phyloP scores from a whole-genome alignment of 2,888 invertebrate genomes.

The Ichneumoninae sp. region DNA sequence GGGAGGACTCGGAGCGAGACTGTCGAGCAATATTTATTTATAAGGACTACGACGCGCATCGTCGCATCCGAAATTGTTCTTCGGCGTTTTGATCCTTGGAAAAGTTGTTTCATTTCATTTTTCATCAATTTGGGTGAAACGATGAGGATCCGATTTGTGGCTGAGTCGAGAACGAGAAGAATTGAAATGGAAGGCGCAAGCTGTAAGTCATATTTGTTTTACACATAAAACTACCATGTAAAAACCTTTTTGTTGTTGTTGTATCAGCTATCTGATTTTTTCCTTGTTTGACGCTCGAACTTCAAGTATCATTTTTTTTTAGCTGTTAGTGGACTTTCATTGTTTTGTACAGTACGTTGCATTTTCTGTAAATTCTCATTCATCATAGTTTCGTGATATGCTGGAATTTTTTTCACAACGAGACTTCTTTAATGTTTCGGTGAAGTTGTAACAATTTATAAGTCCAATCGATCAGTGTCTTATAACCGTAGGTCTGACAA shows the following conservation, averaged over 20 bases:
- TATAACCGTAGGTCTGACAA: slow-evolving; percentile 31
- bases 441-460: neutral
- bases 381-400: neutral
- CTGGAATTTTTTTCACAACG: neutral
- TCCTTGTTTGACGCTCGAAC: neutral
- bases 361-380: neutral
- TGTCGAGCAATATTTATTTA: slow-evolving; percentile 49
- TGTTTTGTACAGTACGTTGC: neutral
- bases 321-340: neutral
- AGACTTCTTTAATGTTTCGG: neutral
- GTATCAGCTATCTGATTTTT: neutral
- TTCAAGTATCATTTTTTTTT: neutral
- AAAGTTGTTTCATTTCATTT: neutral
- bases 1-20: slow-evolving; percentile 1
- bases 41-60: neutral
- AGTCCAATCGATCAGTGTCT: neutral
- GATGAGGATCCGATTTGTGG: neutral
- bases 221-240: neutral
- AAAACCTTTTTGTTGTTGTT: neutral
- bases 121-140: neutral
- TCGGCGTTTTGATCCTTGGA: neutral
- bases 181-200: slow-evolving; percentile 33
- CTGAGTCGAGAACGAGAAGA: slow-evolving; percentile 8
- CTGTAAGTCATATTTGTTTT: slow-evolving; percentile 43
- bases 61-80: slow-evolving; percentile 5